Conservation (phyloP, 2,797 vertebrate genomes). For the Dromococcyx pavoninus region DNA sequence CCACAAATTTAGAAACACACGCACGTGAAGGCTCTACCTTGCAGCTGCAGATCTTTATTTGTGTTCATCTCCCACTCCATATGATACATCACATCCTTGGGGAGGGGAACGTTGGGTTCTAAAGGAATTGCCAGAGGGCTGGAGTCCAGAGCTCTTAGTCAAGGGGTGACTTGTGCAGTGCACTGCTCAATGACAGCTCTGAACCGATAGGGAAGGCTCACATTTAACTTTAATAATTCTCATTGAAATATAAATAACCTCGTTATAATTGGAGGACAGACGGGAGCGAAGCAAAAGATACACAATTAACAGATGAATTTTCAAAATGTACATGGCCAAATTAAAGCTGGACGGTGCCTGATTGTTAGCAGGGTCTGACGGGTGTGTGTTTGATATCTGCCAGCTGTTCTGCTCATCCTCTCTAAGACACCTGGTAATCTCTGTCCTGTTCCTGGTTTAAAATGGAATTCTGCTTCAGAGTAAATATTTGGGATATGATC, state of each 20-base stretch:
- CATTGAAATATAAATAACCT: not conserved
- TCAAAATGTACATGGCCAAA: accelerated
- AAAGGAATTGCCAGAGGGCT: not conserved
- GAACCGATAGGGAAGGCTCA: not conserved
- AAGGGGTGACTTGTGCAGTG: not conserved
- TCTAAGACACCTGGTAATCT: not conserved
- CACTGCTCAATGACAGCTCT: not conserved
- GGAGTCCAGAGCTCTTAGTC: not conserved
- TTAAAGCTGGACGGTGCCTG: not conserved
- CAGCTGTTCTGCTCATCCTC: not conserved
- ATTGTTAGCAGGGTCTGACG: not conserved
- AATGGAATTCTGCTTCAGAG: not conserved
- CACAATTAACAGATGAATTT: not conserved
- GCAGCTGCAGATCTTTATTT: not conserved
- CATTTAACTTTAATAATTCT: not conserved
- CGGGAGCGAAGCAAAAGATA: not conserved
- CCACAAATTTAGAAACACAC: not conserved
- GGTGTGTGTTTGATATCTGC: not conserved
- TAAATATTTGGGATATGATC: not conserved
- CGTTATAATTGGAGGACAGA: not conserved
- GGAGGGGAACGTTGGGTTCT: not conserved
- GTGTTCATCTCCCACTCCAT: not conserved
- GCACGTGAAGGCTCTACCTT: not conserved
- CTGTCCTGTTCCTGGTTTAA: not conserved
- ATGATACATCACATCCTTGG: not conserved